Percentiles rank a stretch among this genome's conserved stretches.
Evolutionary conservation across 2,797 vertebrate genomes (phyloP).

Genomic region (Schizothorax lantsangensis): DNA sequence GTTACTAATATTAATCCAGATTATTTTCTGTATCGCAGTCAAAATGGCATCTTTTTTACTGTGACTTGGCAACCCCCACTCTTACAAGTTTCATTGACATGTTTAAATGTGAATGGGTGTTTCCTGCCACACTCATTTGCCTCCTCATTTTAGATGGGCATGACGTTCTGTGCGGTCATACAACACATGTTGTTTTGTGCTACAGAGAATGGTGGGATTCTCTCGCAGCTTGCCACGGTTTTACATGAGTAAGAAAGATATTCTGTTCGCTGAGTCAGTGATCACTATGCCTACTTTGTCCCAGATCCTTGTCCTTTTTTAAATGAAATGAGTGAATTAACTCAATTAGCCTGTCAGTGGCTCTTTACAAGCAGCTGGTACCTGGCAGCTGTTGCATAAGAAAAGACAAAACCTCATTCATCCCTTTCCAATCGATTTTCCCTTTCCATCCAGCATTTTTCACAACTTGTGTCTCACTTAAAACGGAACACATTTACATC

Average conservation of each 20-base stretch:
- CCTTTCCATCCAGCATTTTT: conserved; percentile 1
- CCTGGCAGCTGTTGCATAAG: conserved; percentile 22
- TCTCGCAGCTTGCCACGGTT: background rate
- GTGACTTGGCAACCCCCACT: background rate
- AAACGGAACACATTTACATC: conserved; percentile 21
- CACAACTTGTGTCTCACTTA: conserved; percentile 25
- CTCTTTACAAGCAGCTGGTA: conserved; percentile 41
- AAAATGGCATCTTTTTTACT: background rate
- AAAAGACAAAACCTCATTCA: conserved; percentile 26
- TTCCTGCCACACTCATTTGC: background rate
- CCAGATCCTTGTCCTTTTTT: background rate
- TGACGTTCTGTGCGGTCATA: background rate
- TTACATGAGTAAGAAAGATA: background rate
- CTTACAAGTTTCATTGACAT: background rate
- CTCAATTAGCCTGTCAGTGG: conserved; percentile 30
- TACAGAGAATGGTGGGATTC: conserved; percentile 2
- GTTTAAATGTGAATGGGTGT: background rate
- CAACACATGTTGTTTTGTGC: background rate
- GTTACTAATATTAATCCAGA: too few relatives aligned
- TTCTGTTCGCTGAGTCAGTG: background rate
- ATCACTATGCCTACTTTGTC: background rate
- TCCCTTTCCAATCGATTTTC: conserved; percentile 17
- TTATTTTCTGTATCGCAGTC: background rate
- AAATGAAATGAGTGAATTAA: conserved; percentile 24
- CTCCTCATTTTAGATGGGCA: background rate